Evolutionary conservation across 2,888 invertebrate species (phyloP).

Genomic region (Ochropleura leucogaster): DNA sequence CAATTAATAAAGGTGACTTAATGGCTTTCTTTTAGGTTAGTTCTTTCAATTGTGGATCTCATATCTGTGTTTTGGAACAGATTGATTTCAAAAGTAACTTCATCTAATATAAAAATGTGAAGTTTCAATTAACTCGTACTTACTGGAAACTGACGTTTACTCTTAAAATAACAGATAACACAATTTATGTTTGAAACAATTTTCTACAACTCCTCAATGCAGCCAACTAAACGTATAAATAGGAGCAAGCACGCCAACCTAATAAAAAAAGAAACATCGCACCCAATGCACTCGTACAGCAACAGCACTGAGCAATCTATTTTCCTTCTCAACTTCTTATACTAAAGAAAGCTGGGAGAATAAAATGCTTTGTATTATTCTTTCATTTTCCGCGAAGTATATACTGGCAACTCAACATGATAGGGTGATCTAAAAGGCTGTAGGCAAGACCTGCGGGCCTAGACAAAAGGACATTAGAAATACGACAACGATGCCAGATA

Average conservation of each 20-base stretch:
- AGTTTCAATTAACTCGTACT: neutral
- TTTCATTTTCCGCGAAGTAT: constrained; percentile 15
- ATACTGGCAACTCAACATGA: neutral
- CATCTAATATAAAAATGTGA: too few relatives aligned
- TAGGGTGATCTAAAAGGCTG: neutral
- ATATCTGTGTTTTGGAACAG: too few relatives aligned
- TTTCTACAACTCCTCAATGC: neutral
- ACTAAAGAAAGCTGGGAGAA: constrained; percentile 27
- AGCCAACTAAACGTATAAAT: neutral
- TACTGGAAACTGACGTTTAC: neutral
- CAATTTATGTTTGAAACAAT: neutral
- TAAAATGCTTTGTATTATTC: constrained; percentile 29
- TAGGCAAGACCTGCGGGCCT: too few relatives aligned
- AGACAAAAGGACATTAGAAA: neutral
- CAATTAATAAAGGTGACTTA: neutral
- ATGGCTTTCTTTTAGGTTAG: too few relatives aligned
- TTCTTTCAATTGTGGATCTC: too few relatives aligned
- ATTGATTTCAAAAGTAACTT: too few relatives aligned
- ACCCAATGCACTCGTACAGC: constrained; percentile 23
- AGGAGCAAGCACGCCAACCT: constrained; percentile 3
- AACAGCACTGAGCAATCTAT: constrained; percentile 27
- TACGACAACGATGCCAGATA: neutral
- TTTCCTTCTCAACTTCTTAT: constrained; percentile 16
- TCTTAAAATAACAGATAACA: neutral
- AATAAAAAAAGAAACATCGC: constrained; percentile 20